Evolutionary conservation across 2,888 invertebrate genomes (phyloP), one percentile per base, ranked within the genome.

Genomic region (Argynnis bischoffii): DNA sequence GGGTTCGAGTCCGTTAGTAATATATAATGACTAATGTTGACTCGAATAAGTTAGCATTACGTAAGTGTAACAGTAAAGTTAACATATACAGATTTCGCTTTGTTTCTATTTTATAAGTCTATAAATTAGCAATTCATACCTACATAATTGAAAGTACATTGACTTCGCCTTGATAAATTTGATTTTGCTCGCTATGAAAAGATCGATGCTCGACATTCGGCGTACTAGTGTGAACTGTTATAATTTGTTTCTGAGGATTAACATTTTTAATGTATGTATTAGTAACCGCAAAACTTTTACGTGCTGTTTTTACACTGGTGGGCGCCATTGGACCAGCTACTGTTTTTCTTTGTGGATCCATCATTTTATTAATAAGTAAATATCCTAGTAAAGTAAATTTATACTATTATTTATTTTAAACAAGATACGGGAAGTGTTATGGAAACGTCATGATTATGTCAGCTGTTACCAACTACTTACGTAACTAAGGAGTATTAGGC

Each of bases 81-180:
- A 26, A 26, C 15, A 3, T 6, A 1, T 5, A 1, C 14, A 48
- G 6, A 35, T 50, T 50, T 50, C n/a, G 5, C n/a, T 15, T n/a
- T 50, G 50, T 6, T 16, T 8, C 16, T 51, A 41, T 11, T 41
- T 41, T 11, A 41, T 26, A 41, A 11, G 5, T 41, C n/a, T 15
- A 41, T 35, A 50, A 13, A 35, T 41, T 6, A 61, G 15, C 14
- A 50, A 14, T 18, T 8, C 2, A 61, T 47, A 80, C 88, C 78
- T 80, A 91, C 92, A 91, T 86, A 60, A 90, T 82, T 48, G 89
- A 89, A 56, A 92, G 81, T 21, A 92, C 76, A 75, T 92, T 91
- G 18, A 92, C 84, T 68, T 87, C 85, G 66, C 90, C 92, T 69
- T 86, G 83, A 76, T 84, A 89, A 48, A 89, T 76, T 81, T 90